phyloP scores from a whole-genome alignment of 2,113 vertebrate species.

The Dicerorhinus sumatrensis region DNA sequence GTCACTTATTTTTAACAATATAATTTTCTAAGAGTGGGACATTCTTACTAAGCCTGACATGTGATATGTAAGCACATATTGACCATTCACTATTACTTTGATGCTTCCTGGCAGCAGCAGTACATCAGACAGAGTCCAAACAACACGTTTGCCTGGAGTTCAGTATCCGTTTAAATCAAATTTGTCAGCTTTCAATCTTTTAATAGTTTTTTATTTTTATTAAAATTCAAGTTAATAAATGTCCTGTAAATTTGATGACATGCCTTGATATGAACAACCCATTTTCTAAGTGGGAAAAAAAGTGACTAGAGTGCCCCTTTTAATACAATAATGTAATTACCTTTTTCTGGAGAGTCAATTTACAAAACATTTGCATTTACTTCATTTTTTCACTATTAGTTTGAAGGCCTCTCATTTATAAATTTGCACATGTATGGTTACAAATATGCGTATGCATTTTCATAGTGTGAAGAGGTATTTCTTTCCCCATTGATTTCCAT shows the following conservation, averaged over 20 bases:
- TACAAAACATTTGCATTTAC: neutral
- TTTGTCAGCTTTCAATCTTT: conserved; percentile 85
- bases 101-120: conserved; percentile 83
- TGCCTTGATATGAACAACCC: conserved; percentile 80
- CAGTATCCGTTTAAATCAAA: conserved; percentile 84
- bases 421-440: neutral
- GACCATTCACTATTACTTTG: conserved; percentile 82
- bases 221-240: conserved; percentile 85
- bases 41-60: conserved; percentile 79
- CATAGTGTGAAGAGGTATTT: neutral
- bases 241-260: conserved; percentile 82
- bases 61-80: conserved; percentile 83
- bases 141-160: conserved; percentile 85
- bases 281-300: conserved; percentile 75
- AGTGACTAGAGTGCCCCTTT: conserved; percentile 38
- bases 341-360: conserved; percentile 67
- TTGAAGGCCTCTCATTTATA: conserved; percentile 23
- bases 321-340: conserved; percentile 76
- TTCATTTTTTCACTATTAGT: conserved; percentile 56
- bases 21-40: conserved; percentile 82
- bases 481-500: neutral
- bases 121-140: conserved; percentile 84
- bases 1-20: conserved; percentile 87
- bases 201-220: conserved; percentile 82
- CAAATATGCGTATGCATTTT: neutral